Evolutionary conservation across 2,888 invertebrate species (phyloP).

Genomic region (Diadromus collaris): DNA sequence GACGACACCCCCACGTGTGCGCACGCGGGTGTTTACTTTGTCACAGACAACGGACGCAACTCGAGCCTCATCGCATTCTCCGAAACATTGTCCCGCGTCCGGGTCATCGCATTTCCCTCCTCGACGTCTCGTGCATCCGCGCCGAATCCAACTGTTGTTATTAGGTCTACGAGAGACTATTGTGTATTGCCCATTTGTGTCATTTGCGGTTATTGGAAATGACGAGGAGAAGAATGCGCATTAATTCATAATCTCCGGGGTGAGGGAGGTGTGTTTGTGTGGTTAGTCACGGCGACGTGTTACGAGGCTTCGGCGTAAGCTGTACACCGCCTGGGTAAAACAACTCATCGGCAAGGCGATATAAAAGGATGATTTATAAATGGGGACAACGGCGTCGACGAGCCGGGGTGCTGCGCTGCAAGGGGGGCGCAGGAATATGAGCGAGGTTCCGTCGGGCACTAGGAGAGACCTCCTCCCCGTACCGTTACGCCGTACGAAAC

Average conservation of each 20-base stretch:
- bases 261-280: background rate
- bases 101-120: constrained; percentile 6
- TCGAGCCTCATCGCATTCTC: background rate
- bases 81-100: background rate
- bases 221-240: constrained; percentile 33
- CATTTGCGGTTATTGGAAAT: constrained; percentile 54
- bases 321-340: constrained; percentile 30
- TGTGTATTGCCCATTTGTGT: constrained; percentile 34
- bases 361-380: constrained; percentile 63
- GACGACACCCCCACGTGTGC: background rate
- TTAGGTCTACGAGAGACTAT: constrained; percentile 10
- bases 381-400: constrained; percentile 48
- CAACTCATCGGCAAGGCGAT: constrained; percentile 53
- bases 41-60: constrained; percentile 18
- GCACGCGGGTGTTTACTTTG: constrained; percentile 23
- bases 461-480: constrained; percentile 12
- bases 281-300: background rate
- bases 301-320: constrained; percentile 6
- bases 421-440: constrained; percentile 50
- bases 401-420: constrained; percentile 33
- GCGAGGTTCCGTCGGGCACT: constrained; percentile 25
- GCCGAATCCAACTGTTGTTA: constrained; percentile 2
- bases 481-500: constrained; percentile 48
- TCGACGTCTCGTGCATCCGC: constrained; percentile 1
- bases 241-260: constrained; percentile 28